These are phyloP conservation scores for Allacma fusca DNA, from an alignment of 2,888 invertebrate genomes.

Conservation along the genomic window DNA sequence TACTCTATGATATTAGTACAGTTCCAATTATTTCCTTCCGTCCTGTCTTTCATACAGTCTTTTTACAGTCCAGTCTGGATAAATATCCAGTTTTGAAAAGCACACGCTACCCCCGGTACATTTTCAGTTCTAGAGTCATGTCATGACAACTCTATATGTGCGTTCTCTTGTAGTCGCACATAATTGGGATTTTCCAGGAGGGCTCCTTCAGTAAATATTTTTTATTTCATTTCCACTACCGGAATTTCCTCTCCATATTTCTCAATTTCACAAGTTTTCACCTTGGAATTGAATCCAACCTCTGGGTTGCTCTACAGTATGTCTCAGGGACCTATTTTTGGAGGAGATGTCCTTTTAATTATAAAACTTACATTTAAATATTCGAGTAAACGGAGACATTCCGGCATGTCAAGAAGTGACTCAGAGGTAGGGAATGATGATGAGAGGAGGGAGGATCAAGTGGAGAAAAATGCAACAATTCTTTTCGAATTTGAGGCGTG, in stretches of 20 bases:
- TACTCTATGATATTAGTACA: too few relatives aligned
- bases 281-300: not conserved
- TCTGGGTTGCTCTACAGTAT: too few relatives aligned
- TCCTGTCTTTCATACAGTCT: too few relatives aligned
- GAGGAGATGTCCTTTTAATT: not conserved
- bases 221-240: conserved; percentile 5
- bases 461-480: conserved; percentile 19
- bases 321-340: too few relatives aligned
- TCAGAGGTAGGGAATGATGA: not conserved
- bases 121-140: too few relatives aligned
- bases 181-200: too few relatives aligned
- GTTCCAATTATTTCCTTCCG: too few relatives aligned
- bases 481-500: conserved; percentile 6
- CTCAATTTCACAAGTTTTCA: conserved; percentile 3
- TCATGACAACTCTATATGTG: too few relatives aligned
- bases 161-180: too few relatives aligned
- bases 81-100: too few relatives aligned
- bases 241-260: not conserved
- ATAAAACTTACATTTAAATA: conserved; percentile 5
- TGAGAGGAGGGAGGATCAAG: conserved; percentile 19
- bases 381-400: not conserved
- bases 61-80: too few relatives aligned
- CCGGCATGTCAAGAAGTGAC: not conserved
- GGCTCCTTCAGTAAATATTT: not conserved
- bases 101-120: too few relatives aligned